Evolutionary conservation across 2,113 vertebrate species (phyloP), one percentile per base, ranked within the genome.

Genomic region (Eptatretus burgeri): DNA sequence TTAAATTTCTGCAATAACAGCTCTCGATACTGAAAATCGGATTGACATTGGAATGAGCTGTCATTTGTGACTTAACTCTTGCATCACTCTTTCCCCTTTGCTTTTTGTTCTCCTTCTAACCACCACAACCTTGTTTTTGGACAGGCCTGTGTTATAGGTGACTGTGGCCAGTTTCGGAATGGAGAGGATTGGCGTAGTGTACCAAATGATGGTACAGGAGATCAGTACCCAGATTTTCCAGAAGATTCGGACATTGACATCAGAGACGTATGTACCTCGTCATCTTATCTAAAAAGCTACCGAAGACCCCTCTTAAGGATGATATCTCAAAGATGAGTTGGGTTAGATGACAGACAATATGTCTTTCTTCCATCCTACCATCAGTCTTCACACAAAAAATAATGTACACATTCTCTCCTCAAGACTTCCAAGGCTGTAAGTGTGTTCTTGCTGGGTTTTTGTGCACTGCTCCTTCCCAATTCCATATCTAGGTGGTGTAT

Each of bases 211-310:
- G 82, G 79, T 41, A 77, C 82, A 64, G 86, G 85, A 16, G 88
- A 95, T 67, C 64, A 67, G 68, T 71, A 89, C 64, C 80, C 87
- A 62, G 83, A 93, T 66, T 94, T 89, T 72, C 87, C 88, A 0
- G 87, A 95, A 69, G 91, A 94, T 69, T 77, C 83, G 0, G 82
- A 93, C 53, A 50, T 81, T 18, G 78, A 89, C 71, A 78, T 93
- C 66, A 84, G 79, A 74, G 81, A 98, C 64, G 88, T 84, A 72
- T 73, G 83, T 76, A 66, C 62, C 19, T 41, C 27, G 7, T 41
- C 27, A 41, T 7, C 27, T 5, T 3, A 5, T 41, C 3, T 41
- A 41, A 41, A 41, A 41, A 41, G 27, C 27, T 41, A 41, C 27
- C 27, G 3, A 41, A 41, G 27, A n/a, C n/a, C n/a, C n/a, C n/a